Percentiles rank a stretch among this genome's conserved stretches.
phyloP scores from a whole-genome alignment of 2,888 invertebrate species.

The Lasius fuliginosus region DNA sequence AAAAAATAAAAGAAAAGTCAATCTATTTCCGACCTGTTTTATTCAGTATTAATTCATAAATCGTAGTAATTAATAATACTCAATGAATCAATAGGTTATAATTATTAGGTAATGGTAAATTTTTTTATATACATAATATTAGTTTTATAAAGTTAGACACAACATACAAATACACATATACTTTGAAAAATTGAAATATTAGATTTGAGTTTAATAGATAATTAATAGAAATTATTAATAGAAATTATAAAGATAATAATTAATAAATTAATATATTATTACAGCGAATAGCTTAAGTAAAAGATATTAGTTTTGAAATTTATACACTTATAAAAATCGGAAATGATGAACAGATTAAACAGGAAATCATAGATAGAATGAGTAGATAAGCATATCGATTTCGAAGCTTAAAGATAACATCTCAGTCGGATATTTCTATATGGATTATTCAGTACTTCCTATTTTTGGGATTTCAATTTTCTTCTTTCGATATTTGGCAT shows the following conservation, averaged over 20 bases:
- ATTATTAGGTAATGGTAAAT: not conserved
- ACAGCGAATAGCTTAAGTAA: not conserved
- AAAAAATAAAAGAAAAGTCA: not conserved
- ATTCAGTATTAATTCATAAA: not conserved
- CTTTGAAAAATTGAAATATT: not conserved
- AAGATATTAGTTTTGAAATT: not conserved
- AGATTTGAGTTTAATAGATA: not conserved
- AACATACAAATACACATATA: not conserved
- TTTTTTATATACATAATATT: not conserved
- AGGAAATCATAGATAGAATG: not conserved
- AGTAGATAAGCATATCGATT: not conserved
- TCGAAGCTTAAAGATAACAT: not conserved
- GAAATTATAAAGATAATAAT: too few relatives aligned
- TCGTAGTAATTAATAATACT: not conserved
- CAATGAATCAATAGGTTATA: not conserved
- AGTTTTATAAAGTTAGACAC: not conserved
- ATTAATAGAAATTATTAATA: not conserved
- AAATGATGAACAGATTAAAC: not conserved
- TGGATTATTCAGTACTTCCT: conserved; percentile 50
- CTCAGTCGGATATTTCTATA: not conserved
- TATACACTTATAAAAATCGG: not conserved
- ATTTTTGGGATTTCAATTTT: conserved; percentile 51
- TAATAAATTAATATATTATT: not conserved
- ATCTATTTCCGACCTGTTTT: not conserved
- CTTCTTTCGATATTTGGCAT: conserved; percentile 61